These are phyloP conservation scores for Anthoscopus minutus DNA, from an alignment of 2,113 vertebrate species.

Conservation along the genomic window DNA sequence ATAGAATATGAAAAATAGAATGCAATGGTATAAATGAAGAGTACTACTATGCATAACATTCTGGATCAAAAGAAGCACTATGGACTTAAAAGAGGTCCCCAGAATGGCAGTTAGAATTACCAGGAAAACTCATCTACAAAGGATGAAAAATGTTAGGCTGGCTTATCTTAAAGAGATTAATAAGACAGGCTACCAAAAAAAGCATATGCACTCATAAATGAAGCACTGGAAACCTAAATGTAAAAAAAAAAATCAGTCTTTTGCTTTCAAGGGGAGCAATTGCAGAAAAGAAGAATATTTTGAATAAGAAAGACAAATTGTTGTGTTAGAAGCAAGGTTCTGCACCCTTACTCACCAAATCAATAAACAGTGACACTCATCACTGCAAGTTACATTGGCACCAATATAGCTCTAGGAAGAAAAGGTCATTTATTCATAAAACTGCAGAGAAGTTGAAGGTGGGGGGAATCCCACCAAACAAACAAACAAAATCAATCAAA, in stretches of 20 bases:
- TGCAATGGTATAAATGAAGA: neutral
- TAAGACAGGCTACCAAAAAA: neutral
- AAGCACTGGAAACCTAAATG: neutral
- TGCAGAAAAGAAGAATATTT: neutral
- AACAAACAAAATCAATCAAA: neutral
- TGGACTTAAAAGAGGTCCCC: neutral
- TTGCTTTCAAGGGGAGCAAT: neutral
- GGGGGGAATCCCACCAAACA: neutral
- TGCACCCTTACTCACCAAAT: neutral
- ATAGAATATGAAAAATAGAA: neutral
- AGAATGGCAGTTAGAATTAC: neutral
- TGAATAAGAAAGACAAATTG: neutral
- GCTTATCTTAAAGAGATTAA: neutral
- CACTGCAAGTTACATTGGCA: neutral
- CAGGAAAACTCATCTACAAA: neutral
- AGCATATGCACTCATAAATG: neutral
- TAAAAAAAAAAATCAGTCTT: neutral
- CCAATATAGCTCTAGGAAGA: neutral
- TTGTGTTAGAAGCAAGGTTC: neutral
- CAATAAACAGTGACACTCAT: neutral
- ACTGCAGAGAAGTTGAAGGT: neutral
- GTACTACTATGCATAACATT: neutral
- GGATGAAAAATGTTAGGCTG: neutral
- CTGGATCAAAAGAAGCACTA: neutral
- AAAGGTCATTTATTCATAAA: neutral